A percentile compares a stretch with the other conserved stretches of the same genome.
Evolutionary conservation across 2,888 invertebrate genomes (phyloP).

Genomic region (Apamea epomidion): DNA sequence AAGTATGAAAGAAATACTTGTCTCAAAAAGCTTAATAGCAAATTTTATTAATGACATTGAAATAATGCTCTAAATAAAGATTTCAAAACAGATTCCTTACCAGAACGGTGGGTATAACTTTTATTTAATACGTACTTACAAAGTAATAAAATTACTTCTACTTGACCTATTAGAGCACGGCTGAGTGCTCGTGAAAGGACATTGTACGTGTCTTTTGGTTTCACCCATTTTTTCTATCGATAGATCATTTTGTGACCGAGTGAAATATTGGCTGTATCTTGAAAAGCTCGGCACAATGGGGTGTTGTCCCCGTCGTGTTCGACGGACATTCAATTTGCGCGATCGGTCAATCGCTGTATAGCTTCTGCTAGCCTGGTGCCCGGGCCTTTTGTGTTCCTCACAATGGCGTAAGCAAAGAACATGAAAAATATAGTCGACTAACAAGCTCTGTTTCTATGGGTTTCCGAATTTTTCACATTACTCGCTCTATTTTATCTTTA

Average conservation of each 20-base stretch:
- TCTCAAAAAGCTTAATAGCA: not conserved
- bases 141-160: slow-evolving; percentile 45
- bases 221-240: slow-evolving; percentile 65
- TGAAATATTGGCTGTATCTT: slow-evolving; percentile 84
- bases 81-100: not conserved
- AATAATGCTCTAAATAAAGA: not conserved
- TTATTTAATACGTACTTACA: slow-evolving; percentile 15
- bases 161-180: slow-evolving; percentile 51
- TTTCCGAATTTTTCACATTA: slow-evolving; percentile 53
- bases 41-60: not conserved
- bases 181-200: slow-evolving; percentile 59
- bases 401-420: slow-evolving; percentile 80
- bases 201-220: slow-evolving; percentile 65
- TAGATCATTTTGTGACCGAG: slow-evolving; percentile 74
- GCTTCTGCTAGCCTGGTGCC: slow-evolving; percentile 81
- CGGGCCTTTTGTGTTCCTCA: slow-evolving; percentile 80
- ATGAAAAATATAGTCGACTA: slow-evolving; percentile 76
- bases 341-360: slow-evolving; percentile 86
- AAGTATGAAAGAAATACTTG: not conserved
- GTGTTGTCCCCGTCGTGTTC: slow-evolving; percentile 81
- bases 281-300: slow-evolving; percentile 83
- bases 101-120: not conserved
- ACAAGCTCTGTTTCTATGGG: slow-evolving; percentile 63
- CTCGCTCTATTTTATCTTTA: not conserved
- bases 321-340: slow-evolving; percentile 87